phyloP scores from a whole-genome alignment of 2,888 invertebrate genomes.

The Nebria salina region DNA sequence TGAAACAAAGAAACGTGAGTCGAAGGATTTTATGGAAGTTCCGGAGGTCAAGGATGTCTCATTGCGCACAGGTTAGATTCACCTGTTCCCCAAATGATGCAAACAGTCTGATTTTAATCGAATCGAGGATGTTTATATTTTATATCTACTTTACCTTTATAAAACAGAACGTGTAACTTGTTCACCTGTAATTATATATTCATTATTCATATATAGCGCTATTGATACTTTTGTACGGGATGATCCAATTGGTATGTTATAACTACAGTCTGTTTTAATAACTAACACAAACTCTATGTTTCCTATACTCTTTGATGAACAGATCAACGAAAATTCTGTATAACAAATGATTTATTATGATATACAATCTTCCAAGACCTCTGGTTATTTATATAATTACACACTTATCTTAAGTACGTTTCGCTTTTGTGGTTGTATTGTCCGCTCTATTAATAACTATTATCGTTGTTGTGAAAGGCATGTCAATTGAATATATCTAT shows the following conservation, averaged over 20 bases:
- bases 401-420: constrained; percentile 11
- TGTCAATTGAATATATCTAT: constrained; percentile 10
- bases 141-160: constrained; percentile 31
- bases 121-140: constrained; percentile 33
- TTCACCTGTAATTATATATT: constrained; percentile 21
- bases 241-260: constrained; percentile 46
- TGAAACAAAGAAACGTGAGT: constrained; percentile 73
- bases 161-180: constrained; percentile 36
- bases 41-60: constrained; percentile 78
- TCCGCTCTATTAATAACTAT: constrained; percentile 22
- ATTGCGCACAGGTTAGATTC: constrained; percentile 67
- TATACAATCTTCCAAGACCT: constrained; percentile 46
- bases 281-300: constrained; percentile 25
- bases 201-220: constrained; percentile 26
- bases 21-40: constrained; percentile 81
- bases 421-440: constrained; percentile 43
- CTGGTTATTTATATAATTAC: constrained; percentile 41
- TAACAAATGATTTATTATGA: constrained; percentile 15
- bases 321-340: constrained; percentile 11
- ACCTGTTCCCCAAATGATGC: constrained; percentile 1
- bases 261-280: constrained; percentile 38
- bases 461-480: constrained; percentile 18
- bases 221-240: constrained; percentile 41
- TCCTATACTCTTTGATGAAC: background rate
- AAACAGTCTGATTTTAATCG: constrained; percentile 19